Conservation (phyloP, 2,113 vertebrate species). For the Nothoprocta perdicaria region DNA sequence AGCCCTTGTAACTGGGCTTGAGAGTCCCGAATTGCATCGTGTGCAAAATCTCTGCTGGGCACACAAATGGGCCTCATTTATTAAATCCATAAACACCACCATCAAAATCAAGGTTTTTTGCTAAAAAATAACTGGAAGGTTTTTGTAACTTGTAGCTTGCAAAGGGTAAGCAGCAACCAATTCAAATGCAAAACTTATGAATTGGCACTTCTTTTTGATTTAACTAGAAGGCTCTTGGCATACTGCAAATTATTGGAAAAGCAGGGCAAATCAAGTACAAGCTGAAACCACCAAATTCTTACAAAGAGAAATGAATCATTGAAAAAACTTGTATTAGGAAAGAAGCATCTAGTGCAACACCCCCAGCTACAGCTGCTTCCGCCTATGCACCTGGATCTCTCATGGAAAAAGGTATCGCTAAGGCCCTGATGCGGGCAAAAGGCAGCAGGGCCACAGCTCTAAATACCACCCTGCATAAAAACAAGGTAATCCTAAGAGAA, state of each 20-base stretch:
- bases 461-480: neutral
- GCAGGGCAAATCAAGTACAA: slow-evolving; percentile 33
- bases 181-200: neutral
- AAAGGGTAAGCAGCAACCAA: neutral
- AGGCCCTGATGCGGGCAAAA: neutral
- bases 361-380: neutral
- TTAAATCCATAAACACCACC: neutral
- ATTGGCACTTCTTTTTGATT: neutral
- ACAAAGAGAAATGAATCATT: slow-evolving; percentile 31
- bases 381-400: too few relatives aligned
- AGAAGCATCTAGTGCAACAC: neutral
- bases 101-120: neutral
- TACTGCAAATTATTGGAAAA: neutral
- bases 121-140: neutral
- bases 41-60: neutral
- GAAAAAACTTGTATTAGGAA: neutral
- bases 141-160: neutral
- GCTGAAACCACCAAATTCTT: slow-evolving; percentile 27
- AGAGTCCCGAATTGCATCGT: neutral
- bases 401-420: neutral
- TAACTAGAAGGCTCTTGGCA: neutral
- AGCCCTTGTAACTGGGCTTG: neutral
- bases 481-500: neutral
- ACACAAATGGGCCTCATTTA: neutral
- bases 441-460: neutral